phyloP scores from a whole-genome alignment of 2,888 invertebrate species.

The Gymnocheta viridis region DNA sequence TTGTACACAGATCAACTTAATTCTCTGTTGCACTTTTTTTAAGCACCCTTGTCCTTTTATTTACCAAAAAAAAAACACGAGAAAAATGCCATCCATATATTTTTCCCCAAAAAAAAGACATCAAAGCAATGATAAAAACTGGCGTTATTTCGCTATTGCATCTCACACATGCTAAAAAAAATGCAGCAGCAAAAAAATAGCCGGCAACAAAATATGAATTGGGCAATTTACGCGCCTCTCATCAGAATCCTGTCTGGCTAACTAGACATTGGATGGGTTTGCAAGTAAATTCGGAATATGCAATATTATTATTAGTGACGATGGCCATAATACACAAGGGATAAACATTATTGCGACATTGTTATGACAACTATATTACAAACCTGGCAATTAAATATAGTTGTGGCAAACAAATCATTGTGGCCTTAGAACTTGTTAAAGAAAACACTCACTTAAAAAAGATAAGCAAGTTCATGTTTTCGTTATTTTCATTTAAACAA shows the following conservation, averaged over 20 bases:
- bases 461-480: no score
- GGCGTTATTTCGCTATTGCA: constrained; percentile 60
- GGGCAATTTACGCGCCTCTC: constrained; percentile 64
- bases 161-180: constrained; percentile 13
- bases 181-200: constrained; percentile 13
- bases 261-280: constrained; percentile 6
- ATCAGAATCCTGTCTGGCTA: constrained; percentile 30
- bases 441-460: no score
- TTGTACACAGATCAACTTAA: constrained; percentile 65
- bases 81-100: constrained; percentile 18
- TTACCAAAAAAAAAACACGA: constrained; percentile 29
- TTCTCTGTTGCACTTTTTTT: constrained; percentile 20
- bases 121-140: constrained; percentile 40
- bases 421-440: no score
- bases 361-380: no score
- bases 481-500: no score
- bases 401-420: no score
- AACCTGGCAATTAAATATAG: no score
- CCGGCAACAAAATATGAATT: constrained; percentile 61
- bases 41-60: constrained; percentile 24
- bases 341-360: no score
- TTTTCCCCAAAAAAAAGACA: constrained; percentile 47
- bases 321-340: no score
- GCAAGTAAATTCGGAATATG: background rate
- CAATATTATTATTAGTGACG: background rate